These are phyloP conservation scores for Autographa pulchrina DNA, from an alignment of 2,888 invertebrate genomes.

Conservation along the genomic window DNA sequence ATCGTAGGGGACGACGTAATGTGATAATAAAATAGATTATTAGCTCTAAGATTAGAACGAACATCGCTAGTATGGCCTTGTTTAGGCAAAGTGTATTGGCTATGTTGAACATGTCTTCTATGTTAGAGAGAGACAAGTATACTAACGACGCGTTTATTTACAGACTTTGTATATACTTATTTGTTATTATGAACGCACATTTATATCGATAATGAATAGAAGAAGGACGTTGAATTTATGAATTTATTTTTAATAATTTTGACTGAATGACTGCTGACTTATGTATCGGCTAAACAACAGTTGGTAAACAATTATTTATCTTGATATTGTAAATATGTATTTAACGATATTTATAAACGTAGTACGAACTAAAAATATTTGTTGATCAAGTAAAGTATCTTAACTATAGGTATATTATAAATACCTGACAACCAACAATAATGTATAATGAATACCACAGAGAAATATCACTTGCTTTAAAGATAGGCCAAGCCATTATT, in stretches of 20 bases:
- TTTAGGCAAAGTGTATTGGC: conserved; percentile 47
- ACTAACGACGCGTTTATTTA: conserved; percentile 48
- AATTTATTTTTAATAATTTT: conserved; percentile 30
- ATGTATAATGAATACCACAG: not conserved
- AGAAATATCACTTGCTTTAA: conserved; percentile 24
- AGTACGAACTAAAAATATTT: conserved; percentile 13
- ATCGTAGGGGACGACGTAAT: conserved; percentile 70
- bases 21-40: conserved; percentile 74
- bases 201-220: conserved; percentile 35
- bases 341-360: conserved; percentile 5
- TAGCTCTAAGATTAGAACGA: conserved; percentile 61
- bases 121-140: conserved; percentile 47
- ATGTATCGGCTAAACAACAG: not conserved
- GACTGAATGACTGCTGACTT: conserved; percentile 23
- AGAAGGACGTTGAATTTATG: conserved; percentile 26
- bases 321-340: conserved; percentile 9
- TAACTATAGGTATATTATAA: too few relatives aligned
- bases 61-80: conserved; percentile 52
- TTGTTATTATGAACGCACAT: conserved; percentile 56
- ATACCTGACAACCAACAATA: not conserved
- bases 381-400: not conserved
- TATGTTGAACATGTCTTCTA: conserved; percentile 41
- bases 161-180: conserved; percentile 55
- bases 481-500: conserved; percentile 22
- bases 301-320: not conserved